Evolutionary conservation across 2,797 vertebrate genomes (phyloP), one percentile per base, ranked within the genome.

Genomic region (Ambastaia sidthimunki): DNA sequence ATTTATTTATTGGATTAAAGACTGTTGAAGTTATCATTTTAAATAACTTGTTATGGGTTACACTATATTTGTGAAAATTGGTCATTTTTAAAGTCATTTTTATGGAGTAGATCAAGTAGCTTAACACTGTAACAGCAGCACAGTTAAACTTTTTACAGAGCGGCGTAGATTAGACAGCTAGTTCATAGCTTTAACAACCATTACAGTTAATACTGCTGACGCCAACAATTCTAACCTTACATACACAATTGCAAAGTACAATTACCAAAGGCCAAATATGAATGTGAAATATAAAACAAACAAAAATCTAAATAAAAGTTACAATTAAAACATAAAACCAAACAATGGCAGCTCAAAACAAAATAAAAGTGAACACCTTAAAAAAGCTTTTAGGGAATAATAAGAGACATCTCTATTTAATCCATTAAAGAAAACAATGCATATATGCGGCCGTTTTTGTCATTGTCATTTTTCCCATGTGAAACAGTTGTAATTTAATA

Each of bases 311-410:
- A 41, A 23, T 6, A 3, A 19, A 67, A 67, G n/a, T 6, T 0
- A 31, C 19, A 59, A 48, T 34, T 5, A 48, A 60, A 69, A 60
- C 12, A 34, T 23, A 34, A 47, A 60, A 50, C 16, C 13, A 68
- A 72, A n/a, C 15, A 11, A 15, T 62, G 25, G 11, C 21, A 37
- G 16, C 37, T 76, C 23, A 74, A 72, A 44, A 73, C 7, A 65
- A 18, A 62, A 12, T 50, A 18, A 12, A 47, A 65, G 13, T 10
- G 10, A 23, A 52, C 13, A 7, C 65, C 2, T 3, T 37, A 7
- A 7, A 1, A 54, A 48, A 63, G 5, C 1, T 1, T 34, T 74
- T 74, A 37, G 0, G 2, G 1, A 4, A 37, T 19, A 31, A 31
- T 6, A n/a, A 3, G 9, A 37, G 52, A 6, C 0, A 31, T 44